A percentile compares a stretch with the other conserved stretches of the same genome.
phyloP scores from a whole-genome alignment of 1,140 invertebrate genomes.

The Oncopodura yosiiana region DNA sequence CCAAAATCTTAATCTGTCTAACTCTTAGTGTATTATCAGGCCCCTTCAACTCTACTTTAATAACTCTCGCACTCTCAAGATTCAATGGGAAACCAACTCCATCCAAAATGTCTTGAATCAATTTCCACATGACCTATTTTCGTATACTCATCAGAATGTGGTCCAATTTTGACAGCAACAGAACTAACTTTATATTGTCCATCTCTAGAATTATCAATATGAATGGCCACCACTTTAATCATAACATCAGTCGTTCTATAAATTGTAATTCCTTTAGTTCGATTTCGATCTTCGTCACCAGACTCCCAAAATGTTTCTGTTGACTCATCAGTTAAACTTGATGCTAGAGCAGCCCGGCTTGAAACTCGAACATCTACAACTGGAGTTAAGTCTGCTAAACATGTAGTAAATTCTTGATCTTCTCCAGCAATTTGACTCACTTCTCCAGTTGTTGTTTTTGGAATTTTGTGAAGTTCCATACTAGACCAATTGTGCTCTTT shows the following conservation, averaged over 20 bases:
- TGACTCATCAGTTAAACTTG: conserved; percentile 81
- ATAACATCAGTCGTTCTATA: conserved; percentile 43
- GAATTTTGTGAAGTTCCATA: not conserved
- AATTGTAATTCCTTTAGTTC: conserved; percentile 66
- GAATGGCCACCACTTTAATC: conserved; percentile 56
- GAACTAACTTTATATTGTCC: conserved; percentile 81
- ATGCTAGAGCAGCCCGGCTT: conserved; percentile 84
- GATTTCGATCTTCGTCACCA: conserved; percentile 88
- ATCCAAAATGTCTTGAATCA: conserved; percentile 66
- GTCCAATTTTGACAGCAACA: conserved; percentile 68
- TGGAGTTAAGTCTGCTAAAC: conserved; percentile 61
- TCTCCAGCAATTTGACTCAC: conserved; percentile 7
- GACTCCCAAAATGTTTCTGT: conserved; percentile 99
- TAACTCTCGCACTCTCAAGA: conserved; percentile 44
- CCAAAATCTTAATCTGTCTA: conserved; percentile 63
- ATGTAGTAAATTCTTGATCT: conserved; percentile 42
- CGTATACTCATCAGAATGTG: conserved; percentile 64
- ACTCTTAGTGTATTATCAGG: conserved; percentile 80
- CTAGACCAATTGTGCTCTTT: conserved; percentile 48
- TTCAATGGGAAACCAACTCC: conserved; percentile 71
- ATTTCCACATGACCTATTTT: conserved; percentile 72
- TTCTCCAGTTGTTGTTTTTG: conserved; percentile 35
- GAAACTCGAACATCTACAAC: conserved; percentile 75
- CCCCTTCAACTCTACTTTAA: conserved; percentile 78
- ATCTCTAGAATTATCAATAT: conserved; percentile 88